Base-by-base conservation (phyloP, 1,140 invertebrate species). In the Belonocnema kinseyi region DNA sequence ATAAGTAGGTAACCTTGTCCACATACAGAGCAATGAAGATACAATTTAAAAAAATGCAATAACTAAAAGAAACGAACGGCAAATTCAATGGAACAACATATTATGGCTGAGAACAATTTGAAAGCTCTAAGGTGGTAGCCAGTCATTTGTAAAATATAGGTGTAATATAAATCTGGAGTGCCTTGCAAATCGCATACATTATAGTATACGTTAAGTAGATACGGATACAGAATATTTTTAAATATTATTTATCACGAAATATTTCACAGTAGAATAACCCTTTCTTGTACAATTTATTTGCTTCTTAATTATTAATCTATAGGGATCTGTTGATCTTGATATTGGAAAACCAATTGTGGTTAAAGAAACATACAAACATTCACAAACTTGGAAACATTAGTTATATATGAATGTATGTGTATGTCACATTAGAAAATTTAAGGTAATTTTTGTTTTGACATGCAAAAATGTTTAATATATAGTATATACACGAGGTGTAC, bases 91-190 rank as follows among this genome's bases (percentile, higher is more conserved):
- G 21, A 26, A 61, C 19, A 61, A 26, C 7, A 61, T 21, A 58
- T 61, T 61, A 14, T 61, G 53, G 73, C 51, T 77, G 61, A 75
- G 73, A 46, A 71, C 52, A 33, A 50, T 50, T 66, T 4, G 40
- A 51, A 73, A 70, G 52, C 46, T 77, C 52, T 72, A 73, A 80
- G 50, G 66, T 72, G 73, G 46, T 81, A 81, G 82, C 82, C 82
- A 88, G 79, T 87, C 81, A 87, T 86, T 90, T 91, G 90, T 91
- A 91, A 90, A 91, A 90, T 91, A 91, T 87, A 87, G 86, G 87
- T 91, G 89, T 91, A 91, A 91, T 90, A 91, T 89, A 89, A 88
- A 89, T 88, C 85, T 87, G 88, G 88, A 90, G 88, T 90, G 88
- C 88, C 88, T 90, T 90, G 85, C 85, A 88, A 83, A 89, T 87